Evolutionary conservation across 1,140 invertebrate species (phyloP), one percentile per base, ranked within the genome.

Genomic region (Neotoxoptera formosana): DNA sequence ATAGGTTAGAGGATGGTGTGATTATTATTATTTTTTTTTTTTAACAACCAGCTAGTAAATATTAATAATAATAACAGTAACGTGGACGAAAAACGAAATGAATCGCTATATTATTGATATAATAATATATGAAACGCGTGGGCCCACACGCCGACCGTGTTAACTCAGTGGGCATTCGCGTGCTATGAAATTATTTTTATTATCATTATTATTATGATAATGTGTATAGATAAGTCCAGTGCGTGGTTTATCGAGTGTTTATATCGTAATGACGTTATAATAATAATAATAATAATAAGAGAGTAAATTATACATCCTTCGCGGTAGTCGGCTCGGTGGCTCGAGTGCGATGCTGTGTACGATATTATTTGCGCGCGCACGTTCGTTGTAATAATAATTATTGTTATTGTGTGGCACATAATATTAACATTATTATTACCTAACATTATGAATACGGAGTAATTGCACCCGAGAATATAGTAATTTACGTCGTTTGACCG

Each of bases 201-300:
- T 67, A 67, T 67, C 60, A 67, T 67, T 67, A 67, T 67, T 67
- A 67, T 67, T 67, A 67, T 67, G 60, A 67, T 67, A 67, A 67
- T n/a, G 9, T 67, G 30, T 67, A 14, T n/a, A 30, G 60, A 67
- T 67, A 67, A n/a, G 60, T 67, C 60, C 60, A 67, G 60, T 67
- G 25, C 30, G 23, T n/a, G 30, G 60, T 67, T 67, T 67, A 67
- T n/a, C 30, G 30, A 67, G 30, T 30, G 60, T 67, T 67, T 67
- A 67, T 67, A 67, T 67, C 60, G 30, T 67, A 67, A 67, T 67
- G 60, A 67, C 30, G 60, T 30, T 67, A 67, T 67, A 67, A 67
- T 67, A 67, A 67, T 67, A 67, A 41, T 41, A 41, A 41, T 1
- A 41, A 41, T 41, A 41, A 41, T 41, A 41, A 41, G n/a, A 60